Conservation (phyloP, 2,888 invertebrate genomes). For the Eucera pruinosa region DNA sequence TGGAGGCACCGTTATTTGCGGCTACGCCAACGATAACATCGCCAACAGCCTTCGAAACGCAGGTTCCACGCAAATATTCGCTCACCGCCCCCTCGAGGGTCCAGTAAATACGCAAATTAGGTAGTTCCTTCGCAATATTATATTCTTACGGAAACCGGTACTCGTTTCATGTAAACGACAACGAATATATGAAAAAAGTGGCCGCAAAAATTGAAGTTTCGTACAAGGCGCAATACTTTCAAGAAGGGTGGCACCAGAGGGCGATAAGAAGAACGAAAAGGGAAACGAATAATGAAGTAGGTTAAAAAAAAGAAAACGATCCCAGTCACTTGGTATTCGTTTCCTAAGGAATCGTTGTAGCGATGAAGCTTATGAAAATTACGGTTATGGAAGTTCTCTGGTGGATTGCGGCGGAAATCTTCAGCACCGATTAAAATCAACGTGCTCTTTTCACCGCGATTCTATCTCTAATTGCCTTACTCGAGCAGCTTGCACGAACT, state of each 20-base stretch:
- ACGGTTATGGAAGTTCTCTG: conserved; percentile 61
- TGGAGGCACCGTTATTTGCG: neutral
- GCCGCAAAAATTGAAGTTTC: neutral
- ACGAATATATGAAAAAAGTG: neutral
- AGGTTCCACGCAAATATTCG: conserved; percentile 8
- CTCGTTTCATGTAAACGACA: neutral
- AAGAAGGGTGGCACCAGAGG: neutral
- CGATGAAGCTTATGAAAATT: conserved; percentile 74
- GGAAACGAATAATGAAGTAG: neutral
- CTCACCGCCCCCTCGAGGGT: conserved; percentile 21
- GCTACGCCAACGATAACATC: conserved; percentile 7
- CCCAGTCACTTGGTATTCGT: neutral
- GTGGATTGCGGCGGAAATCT: conserved; percentile 32
- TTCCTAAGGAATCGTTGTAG: neutral
- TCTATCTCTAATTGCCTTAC: conserved; percentile 47
- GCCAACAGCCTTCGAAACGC: neutral
- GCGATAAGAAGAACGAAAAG: conserved; percentile 10
- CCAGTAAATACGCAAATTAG: conserved; percentile 74
- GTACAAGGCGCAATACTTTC: neutral
- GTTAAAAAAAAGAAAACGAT: neutral
- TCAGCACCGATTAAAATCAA: conserved; percentile 58
- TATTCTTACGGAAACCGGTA: neutral
- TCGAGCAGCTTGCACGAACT: conserved; percentile 6
- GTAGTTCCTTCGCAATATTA: conserved; percentile 55
- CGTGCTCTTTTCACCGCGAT: conserved; percentile 36